Base-by-base conservation (phyloP, 2,888 invertebrate species). In the Rhorus exstirpatorius region DNA sequence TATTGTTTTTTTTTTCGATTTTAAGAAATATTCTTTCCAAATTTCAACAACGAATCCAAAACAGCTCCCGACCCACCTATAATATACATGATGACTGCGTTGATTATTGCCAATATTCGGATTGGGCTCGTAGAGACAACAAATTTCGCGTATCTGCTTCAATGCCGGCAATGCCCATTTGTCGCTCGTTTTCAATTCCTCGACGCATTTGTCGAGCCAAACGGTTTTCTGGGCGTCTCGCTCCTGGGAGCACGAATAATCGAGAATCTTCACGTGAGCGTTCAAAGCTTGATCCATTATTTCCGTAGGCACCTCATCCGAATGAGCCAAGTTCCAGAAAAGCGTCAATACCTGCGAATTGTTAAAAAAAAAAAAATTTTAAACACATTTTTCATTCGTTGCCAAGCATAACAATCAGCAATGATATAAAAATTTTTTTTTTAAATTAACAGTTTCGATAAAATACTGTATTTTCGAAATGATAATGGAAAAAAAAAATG, bases 201-300 rank as follows among this genome's bases (percentile, higher is more conserved):
- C 98, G n/a, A 99, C 98, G 92, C 99, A 98, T 93, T 97, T 97
- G 91, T 98, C 97, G 82, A 99, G 94, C 99, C 99, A 99, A 82
- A 97, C 96, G 12, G 98, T 97, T 93, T 99, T 99, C 93, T 99
- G 99, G 10, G 97, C 97, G 93, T 99, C 99, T 87, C 99, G 95
- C 92, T 99, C 98, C 94, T 98, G 98, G 72, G 98, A 98, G 94
- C 99, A 99, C 91, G 98, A 98, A 93, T 98, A 99, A 94, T 99
- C 99, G 84, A 99, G 94, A 91, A 99, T 99, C 94, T 99, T 99
- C 12, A 99, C 97, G 91, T 99, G 98, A 83, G 99, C 98, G 41
- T 96, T 96, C 86, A 99, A 94, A 1, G 99, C 99, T 92, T 99
- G 98, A 93, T 99, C 99, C 95, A 99, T 97, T 83, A 99, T 99